phyloP scores from a whole-genome alignment of 2,113 vertebrate genomes.

The Percina caprodes region DNA sequence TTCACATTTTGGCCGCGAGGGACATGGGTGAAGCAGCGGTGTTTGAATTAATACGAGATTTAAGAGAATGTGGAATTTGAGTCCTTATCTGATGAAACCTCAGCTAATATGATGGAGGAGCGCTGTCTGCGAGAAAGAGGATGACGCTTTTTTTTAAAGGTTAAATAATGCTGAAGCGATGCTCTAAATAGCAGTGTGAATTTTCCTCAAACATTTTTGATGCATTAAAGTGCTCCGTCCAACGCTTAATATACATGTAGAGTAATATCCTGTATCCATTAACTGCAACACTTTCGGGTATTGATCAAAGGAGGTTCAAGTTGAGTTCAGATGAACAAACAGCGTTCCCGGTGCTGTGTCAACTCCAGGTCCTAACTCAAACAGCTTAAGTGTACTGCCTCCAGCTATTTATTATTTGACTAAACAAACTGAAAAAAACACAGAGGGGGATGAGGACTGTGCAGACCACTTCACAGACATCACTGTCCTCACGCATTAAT shows the following conservation, averaged over 20 bases:
- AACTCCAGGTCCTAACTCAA: slow-evolving; percentile 6
- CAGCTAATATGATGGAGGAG: slow-evolving; percentile 70
- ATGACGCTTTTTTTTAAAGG: slow-evolving; percentile 41
- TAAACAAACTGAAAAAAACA: slow-evolving; percentile 24
- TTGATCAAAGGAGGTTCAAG: slow-evolving; percentile 62
- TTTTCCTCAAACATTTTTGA: slow-evolving; percentile 51
- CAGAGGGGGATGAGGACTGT: slow-evolving; percentile 10
- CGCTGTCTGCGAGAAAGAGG: slow-evolving; percentile 47
- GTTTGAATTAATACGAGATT: slow-evolving; percentile 82
- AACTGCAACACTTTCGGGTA: slow-evolving; percentile 42
- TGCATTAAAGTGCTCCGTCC: slow-evolving; percentile 27
- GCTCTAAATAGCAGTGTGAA: slow-evolving; percentile 48
- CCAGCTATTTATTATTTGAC: slow-evolving; percentile 19
- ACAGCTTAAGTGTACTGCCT: slow-evolving; percentile 12
- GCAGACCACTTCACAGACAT: slow-evolving; percentile 39
- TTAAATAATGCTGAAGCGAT: slow-evolving; percentile 61
- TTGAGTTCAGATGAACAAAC: slow-evolving; percentile 66
- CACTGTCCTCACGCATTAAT: slow-evolving; percentile 47
- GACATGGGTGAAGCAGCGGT: slow-evolving; percentile 50
- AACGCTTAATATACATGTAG: slow-evolving; percentile 24
- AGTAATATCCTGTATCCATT: slow-evolving; percentile 46
- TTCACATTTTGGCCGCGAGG: slow-evolving; percentile 74
- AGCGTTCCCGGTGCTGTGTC: slow-evolving; percentile 25
- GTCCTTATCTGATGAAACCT: slow-evolving; percentile 77
- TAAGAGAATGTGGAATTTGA: slow-evolving; percentile 80